Conservation (phyloP, 1,140 invertebrate species). For the Aradophagus sp. region DNA sequence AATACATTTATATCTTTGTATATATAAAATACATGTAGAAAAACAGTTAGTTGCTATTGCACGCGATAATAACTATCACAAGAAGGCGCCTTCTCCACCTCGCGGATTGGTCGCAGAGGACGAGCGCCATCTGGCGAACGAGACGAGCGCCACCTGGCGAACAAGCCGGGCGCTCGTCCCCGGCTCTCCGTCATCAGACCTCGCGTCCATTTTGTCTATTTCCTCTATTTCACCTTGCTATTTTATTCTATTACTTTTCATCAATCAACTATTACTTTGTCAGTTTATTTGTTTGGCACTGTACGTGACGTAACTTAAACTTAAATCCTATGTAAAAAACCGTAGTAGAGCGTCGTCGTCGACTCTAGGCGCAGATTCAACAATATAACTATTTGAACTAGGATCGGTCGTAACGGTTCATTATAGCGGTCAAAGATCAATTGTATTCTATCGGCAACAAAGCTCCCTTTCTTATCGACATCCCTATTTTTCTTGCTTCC, state of each 20-base stretch:
- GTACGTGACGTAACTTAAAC: constrained; percentile 62
- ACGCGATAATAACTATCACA: constrained; percentile 54
- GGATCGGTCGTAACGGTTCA: constrained; percentile 51
- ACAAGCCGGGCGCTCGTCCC: background rate
- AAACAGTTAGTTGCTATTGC: constrained; percentile 52
- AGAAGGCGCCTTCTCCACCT: constrained; percentile 55
- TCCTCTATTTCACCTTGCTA: constrained; percentile 19
- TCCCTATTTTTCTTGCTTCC: too few species aligned
- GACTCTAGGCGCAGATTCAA: constrained; percentile 66
- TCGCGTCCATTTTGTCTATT: constrained; percentile 16
- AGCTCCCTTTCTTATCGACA: too few species aligned
- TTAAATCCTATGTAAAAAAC: constrained; percentile 59
- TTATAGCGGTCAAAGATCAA: constrained; percentile 37
- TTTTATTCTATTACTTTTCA: constrained; percentile 19
- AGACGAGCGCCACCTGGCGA: constrained; percentile 19
- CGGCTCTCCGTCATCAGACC: background rate
- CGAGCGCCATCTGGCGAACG: constrained; percentile 22
- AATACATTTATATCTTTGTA: constrained; percentile 55
- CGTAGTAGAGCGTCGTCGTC: constrained; percentile 47
- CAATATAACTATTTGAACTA: constrained; percentile 60
- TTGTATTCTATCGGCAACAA: constrained; percentile 25
- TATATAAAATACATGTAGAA: constrained; percentile 56
- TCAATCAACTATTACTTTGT: constrained; percentile 37
- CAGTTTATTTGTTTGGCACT: constrained; percentile 65
- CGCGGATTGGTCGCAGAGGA: constrained; percentile 2